Evolutionary conservation across 2,797 vertebrate species (phyloP).

Genomic region (Cyprinodon diabolis): DNA sequence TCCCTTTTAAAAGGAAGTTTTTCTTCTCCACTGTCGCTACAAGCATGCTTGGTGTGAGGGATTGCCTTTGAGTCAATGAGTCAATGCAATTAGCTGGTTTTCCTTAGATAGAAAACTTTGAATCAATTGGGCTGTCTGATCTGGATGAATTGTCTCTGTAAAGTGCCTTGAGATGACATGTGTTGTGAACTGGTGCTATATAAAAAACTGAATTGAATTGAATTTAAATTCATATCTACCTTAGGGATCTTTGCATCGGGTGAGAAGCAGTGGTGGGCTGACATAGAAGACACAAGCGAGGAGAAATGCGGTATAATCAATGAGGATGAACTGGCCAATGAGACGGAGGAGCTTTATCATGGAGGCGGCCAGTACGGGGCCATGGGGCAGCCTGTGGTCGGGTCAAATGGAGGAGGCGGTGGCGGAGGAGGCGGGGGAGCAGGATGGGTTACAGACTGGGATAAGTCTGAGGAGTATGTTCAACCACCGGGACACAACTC

Average conservation of each 20-base stretch:
- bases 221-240: background rate
- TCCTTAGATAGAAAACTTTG: too few species aligned
- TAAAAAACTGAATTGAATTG: too few species aligned
- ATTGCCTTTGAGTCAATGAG: too few species aligned
- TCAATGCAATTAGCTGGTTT: too few species aligned
- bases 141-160: too few species aligned
- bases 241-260: conserved; percentile 90
- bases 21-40: too few species aligned
- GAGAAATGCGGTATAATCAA: conserved; percentile 98
- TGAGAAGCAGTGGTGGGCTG: conserved; percentile 96
- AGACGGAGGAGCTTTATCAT: conserved; percentile 91
- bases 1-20: too few species aligned
- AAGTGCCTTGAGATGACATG: too few species aligned
- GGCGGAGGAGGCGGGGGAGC: conserved; percentile 50
- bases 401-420: conserved; percentile 71
- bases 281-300: conserved; percentile 95
- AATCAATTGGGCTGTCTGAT: too few species aligned
- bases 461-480: conserved; percentile 82
- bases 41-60: too few species aligned
- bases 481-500: conserved; percentile 78
- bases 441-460: conserved; percentile 82
- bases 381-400: conserved; percentile 73
- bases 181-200: too few species aligned
- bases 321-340: conserved; percentile 96
- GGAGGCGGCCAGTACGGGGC: conserved; percentile 87